phyloP scores from a whole-genome alignment of 1,140 invertebrate species.

The Conus betulinus region DNA sequence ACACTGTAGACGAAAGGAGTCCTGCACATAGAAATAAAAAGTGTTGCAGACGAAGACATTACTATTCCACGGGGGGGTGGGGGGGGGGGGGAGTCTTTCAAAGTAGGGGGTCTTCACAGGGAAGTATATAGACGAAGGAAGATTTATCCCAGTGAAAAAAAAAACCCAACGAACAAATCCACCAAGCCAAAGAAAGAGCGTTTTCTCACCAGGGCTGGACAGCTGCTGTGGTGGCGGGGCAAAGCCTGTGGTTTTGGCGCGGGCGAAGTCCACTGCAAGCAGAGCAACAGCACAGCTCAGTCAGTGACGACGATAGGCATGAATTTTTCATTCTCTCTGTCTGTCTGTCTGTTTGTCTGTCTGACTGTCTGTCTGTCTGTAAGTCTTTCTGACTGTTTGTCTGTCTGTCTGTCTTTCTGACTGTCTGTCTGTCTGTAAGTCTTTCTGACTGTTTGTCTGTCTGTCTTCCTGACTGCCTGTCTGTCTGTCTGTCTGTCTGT shows the following conservation, averaged over 20 bases:
- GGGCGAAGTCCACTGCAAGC: slow-evolving; percentile 62
- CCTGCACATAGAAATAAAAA: too few relatives aligned
- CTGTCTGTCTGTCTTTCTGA: too few relatives aligned
- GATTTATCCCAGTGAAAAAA: too few relatives aligned
- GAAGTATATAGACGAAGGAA: too few relatives aligned
- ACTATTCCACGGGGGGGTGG: too few relatives aligned
- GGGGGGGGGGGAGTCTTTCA: too few relatives aligned
- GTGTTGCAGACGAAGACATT: too few relatives aligned
- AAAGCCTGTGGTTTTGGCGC: slow-evolving; percentile 63
- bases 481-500: neutral
- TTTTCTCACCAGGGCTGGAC: slow-evolving; percentile 61
- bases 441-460: neutral
- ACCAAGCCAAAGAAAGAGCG: too few relatives aligned
- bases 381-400: neutral
- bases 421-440: neutral
- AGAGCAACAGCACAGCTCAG: neutral
- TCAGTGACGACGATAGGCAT: neutral
- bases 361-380: neutral
- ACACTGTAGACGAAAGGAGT: too few relatives aligned
- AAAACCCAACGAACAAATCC: too few relatives aligned
- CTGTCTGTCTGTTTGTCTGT: neutral
- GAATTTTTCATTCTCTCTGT: neutral
- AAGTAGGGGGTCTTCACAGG: too few relatives aligned
- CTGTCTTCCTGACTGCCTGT: too few relatives aligned
- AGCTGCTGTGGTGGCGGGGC: slow-evolving; percentile 59